These are phyloP conservation scores for Mareca strepera DNA, from an alignment of 2,797 vertebrate species.

Conservation along the genomic window DNA sequence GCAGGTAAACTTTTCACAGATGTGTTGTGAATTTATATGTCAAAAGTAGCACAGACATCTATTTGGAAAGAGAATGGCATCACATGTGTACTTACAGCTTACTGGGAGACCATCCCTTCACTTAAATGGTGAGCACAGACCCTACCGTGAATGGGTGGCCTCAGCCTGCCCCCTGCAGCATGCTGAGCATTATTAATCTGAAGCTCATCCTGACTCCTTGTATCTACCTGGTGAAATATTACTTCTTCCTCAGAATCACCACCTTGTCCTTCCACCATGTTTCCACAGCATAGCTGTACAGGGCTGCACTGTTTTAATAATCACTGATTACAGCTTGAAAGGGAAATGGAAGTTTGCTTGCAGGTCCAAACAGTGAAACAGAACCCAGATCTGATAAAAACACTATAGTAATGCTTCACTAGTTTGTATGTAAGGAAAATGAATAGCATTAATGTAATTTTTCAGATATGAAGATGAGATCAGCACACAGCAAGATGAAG, in stretches of 20 bases:
- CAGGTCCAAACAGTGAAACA: not conserved
- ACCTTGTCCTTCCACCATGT: not conserved
- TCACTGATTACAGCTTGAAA: not conserved
- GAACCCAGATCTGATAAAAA: not conserved
- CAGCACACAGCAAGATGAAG: not conserved
- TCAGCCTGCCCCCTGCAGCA: not conserved
- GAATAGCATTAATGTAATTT: not conserved
- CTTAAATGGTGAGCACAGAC: not conserved
- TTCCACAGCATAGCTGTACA: not conserved
- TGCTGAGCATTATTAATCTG: accelerated
- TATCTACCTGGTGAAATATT: not conserved
- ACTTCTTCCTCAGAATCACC: not conserved
- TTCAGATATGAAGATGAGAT: not conserved
- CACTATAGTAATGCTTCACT: not conserved
- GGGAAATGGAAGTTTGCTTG: not conserved
- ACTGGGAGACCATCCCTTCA: not conserved
- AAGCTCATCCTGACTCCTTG: not conserved
- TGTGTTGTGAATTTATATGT: not conserved
- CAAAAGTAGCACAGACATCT: not conserved
- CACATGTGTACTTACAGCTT: not conserved
- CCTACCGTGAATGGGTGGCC: not conserved
- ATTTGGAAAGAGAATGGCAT: not conserved
- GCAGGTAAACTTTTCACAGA: not conserved
- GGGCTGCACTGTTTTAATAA: not conserved
- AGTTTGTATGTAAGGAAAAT: not conserved